Percentiles rank a stretch among this genome's conserved stretches.
Conservation (phyloP, 2,113 vertebrate species). For the Dascyllus trimaculatus region DNA sequence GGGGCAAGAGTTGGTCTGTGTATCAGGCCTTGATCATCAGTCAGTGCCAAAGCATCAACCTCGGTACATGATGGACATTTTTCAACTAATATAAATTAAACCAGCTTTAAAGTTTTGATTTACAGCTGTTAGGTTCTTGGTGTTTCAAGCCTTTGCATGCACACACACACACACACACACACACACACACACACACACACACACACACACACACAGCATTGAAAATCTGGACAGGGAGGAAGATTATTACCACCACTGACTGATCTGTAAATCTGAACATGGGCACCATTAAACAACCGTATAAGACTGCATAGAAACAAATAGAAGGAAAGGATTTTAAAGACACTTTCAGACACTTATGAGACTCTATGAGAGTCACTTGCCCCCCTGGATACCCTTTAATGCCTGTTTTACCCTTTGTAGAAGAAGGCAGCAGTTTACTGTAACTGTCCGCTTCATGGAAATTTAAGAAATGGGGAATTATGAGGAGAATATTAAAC, state of each 20-base stretch:
- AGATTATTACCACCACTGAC: neutral
- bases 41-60: slow-evolving; percentile 47
- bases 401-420: neutral
- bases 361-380: neutral
- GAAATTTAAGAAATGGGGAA: neutral
- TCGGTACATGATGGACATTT: slow-evolving; percentile 13
- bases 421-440: neutral
- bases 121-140: neutral
- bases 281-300: neutral
- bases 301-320: neutral
- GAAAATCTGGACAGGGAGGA: neutral
- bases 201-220: slow-evolving; percentile 8
- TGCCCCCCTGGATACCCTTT: neutral
- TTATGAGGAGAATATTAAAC: neutral
- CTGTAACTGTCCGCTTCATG: neutral
- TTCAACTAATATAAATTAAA: neutral
- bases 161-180: neutral
- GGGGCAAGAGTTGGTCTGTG: slow-evolving; percentile 48
- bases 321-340: neutral
- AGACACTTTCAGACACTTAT: neutral
- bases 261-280: neutral
- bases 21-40: slow-evolving; percentile 51
- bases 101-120: neutral
- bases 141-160: neutral
- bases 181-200: no score